Evolutionary conservation across 2,888 invertebrate species (phyloP), one percentile per base, ranked within the genome.

Genomic region (Polydrusus pterygomalis): DNA sequence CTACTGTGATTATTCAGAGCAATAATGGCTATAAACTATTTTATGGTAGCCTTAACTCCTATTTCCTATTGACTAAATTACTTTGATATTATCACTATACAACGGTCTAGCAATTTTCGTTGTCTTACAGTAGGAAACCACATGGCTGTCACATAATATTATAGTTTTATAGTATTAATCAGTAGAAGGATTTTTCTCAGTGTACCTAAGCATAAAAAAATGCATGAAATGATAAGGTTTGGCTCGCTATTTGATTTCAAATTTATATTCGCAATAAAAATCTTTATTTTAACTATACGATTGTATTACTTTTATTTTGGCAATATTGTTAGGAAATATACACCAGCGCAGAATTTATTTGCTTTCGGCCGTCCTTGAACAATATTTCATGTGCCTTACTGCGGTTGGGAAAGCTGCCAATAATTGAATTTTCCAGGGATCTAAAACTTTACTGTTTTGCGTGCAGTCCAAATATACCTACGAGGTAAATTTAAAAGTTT

Each of bases 361-460:
- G 68, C 68, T 68, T 54, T 60, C 25, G 62, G 49, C 15, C 65
- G 75, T 67, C 75, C 75, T 75, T 75, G 75, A 71, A 40, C 60
- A 58, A 70, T 69, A 51, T 76, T 76, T 72, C 62, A 72, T 72
- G 72, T 63, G 68, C 51, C 73, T 64, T 65, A 64, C 69, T 64
- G 68, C 68, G 75, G 73, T 65, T 65, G 73, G 73, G 70, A 77
- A 73, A 73, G 73, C 73, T 77, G 77, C 77, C 77, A 73, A 77
- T 77, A 77, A 77, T 77, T 77, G 77, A 77, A 77, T 77, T 76
- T 75, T 76, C 65, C 73, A 58, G 68, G 63, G 62, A 65, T 77
- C 64, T 71, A 69, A 60, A 73, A 70, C 73, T 73, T 69, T 65
- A 76, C 76, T 76, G 56, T 73, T 73, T 77, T 63, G 70, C 76